Evolutionary conservation across 2,797 vertebrate species (phyloP), one percentile per base, ranked within the genome.

Genomic region (Ptychobarbus kaznakovi): DNA sequence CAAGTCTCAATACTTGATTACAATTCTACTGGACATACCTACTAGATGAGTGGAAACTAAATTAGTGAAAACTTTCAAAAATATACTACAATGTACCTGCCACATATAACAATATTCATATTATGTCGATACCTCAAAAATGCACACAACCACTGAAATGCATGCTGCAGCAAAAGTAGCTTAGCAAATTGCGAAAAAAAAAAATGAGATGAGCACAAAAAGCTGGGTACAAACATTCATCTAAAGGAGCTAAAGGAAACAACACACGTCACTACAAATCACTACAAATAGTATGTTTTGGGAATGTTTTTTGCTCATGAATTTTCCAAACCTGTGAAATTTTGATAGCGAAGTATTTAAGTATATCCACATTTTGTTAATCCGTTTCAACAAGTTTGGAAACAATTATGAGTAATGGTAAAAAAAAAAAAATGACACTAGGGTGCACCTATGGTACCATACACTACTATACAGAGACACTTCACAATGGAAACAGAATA

Each of bases 401-500:
- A 73, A 88, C n/a, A 84, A 82, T 82, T 63, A 88, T 85, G 83
- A 83, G 68, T 63, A 49, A 77, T 82, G 70, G 68, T 40, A 0
- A 38, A 6, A 86, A 89, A 16, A 92, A 92, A 89, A 25, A 51
- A 56, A 66, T 93, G 80, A 91, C n/a, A 25, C 18, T 69, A 68
- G 28, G n/a, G 63, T 76, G 22, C 44, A 68, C 35, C 46, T 75
- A 75, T 42, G 44, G 35, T 20, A 40, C 58, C 12, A 72, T 4
- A 35, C 7, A 70, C n/a, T 5, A 44, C 63, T 49, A 38, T n/a
- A 80, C 35, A 61, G 80, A 42, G 68, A n/a, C 81, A 79, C 92
- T 92, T 90, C 87, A 93, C 93, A 95, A 91, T 93, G 92, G 95
- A 94, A 92, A 88, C 18, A 92, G 92, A 93, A 92, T 91, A 95